Conservation (phyloP, 2,888 invertebrate genomes). For the Mesorhabditis spiculigera region DNA sequence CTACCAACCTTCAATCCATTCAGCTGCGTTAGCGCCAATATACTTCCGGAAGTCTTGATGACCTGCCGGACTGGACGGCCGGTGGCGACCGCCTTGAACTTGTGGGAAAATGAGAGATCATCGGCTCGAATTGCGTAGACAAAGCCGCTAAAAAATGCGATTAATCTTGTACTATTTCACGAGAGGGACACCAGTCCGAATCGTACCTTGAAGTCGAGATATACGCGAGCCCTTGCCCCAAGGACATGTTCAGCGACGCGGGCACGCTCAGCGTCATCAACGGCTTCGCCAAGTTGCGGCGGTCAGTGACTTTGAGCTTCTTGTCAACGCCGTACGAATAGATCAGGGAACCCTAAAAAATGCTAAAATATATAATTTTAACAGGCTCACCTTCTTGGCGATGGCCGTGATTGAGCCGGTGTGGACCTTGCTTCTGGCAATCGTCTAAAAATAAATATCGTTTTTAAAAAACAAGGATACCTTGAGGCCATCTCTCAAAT, state of each 20-base stretch:
- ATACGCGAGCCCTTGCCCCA: not conserved
- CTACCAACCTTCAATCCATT: not conserved
- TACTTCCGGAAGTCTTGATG: not conserved
- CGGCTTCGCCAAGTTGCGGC: not conserved
- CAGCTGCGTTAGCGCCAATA: not conserved
- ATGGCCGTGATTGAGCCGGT: not conserved
- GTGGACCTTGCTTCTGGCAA: not conserved
- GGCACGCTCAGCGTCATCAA: not conserved
- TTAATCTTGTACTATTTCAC: not conserved
- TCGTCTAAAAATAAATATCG: not conserved
- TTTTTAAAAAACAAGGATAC: not conserved
- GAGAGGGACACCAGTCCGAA: not conserved
- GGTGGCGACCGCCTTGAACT: not conserved
- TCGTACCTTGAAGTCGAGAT: not conserved
- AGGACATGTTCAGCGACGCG: not conserved
- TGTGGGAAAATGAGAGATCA: constrained; percentile 4
- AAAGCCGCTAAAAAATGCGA: not conserved
- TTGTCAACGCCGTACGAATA: not conserved
- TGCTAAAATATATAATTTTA: no score
- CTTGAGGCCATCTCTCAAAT: not conserved
- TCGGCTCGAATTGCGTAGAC: not conserved
- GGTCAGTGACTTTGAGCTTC: not conserved
- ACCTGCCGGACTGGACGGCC: not conserved
- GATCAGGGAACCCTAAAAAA: not conserved
- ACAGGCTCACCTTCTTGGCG: not conserved